Conservation (phyloP, 2,113 vertebrate genomes). For the Xenopus tropicalis region UCB_Xtro_10.0 CM004445.2:128493501-128494000, state of each 20-base stretch:
- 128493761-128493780: constrained; percentile 47
- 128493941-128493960: constrained; percentile 47
- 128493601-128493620: no score
- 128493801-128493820: constrained; percentile 48
- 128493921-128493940: constrained; percentile 33
- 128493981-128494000: constrained; percentile 42
- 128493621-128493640: constrained; percentile 8
- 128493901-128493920: no score
- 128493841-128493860: constrained; percentile 32
- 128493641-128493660: constrained; percentile 15
- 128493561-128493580: no score
- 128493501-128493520: no score
- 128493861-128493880: constrained; percentile 37
- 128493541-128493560: no score
- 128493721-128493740: constrained; percentile 34
- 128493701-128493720: constrained; percentile 30
- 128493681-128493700: neutral
- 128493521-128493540: no score
- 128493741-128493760: constrained; percentile 42
- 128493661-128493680: constrained; percentile 20
- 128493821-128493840: constrained; percentile 38
- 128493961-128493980: constrained; percentile 48
- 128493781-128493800: constrained; percentile 51
- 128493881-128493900: no score
- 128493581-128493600: no score